A percentile compares a stretch with the other conserved stretches of the same genome.
These are phyloP conservation scores for Charadrius vociferus DNA, from an alignment of 2,113 vertebrate species.

Conservation along the genomic window DNA sequence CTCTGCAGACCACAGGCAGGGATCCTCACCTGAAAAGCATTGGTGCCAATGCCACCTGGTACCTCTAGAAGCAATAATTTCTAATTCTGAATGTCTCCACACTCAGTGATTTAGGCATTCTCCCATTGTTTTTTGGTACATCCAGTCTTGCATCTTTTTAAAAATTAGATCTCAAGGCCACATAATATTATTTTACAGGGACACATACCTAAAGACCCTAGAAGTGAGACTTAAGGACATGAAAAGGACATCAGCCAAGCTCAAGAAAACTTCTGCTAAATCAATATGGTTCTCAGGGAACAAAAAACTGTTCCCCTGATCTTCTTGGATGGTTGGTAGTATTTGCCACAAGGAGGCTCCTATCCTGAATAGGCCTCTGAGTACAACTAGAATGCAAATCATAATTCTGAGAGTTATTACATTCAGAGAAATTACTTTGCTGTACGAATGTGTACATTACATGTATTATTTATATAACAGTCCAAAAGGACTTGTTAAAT, in stretches of 20 bases:
- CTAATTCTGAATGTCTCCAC: not conserved
- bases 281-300: not conserved
- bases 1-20: not conserved
- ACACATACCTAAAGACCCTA: not conserved
- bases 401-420: not conserved
- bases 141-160: not conserved
- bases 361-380: not conserved
- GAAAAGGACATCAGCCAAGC: not conserved
- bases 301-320: not conserved
- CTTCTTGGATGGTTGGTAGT: not conserved
- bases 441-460: not conserved
- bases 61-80: not conserved
- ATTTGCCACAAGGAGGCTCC: not conserved
- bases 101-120: not conserved
- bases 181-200: not conserved
- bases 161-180: not conserved
- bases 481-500: not conserved
- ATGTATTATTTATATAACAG: not conserved
- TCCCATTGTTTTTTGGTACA: not conserved
- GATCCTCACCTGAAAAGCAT: not conserved
- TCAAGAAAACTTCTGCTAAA: not conserved
- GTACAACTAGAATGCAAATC: not conserved
- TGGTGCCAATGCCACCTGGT: not conserved
- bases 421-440: not conserved
- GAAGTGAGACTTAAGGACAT: not conserved